These are phyloP conservation scores for Luffia ferchaultella DNA, from an alignment of 2,888 invertebrate species.

Conservation along the genomic window DNA sequence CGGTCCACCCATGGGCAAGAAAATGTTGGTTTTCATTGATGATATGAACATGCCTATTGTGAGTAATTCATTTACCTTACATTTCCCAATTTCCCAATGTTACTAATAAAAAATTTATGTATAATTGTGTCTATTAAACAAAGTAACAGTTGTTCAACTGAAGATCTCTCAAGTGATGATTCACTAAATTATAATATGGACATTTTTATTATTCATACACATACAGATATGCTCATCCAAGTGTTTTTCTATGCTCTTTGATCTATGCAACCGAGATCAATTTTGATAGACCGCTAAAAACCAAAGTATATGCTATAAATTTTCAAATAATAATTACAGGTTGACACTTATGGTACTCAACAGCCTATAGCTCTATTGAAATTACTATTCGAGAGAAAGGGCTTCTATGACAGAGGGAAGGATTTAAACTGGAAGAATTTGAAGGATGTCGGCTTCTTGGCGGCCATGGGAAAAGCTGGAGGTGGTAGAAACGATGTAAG, in stretches of 20 bases:
- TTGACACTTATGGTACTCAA: conserved; percentile 89
- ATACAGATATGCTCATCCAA: no score
- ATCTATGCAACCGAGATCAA: no score
- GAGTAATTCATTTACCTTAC: conserved; percentile 16
- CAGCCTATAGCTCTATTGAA: conserved; percentile 94
- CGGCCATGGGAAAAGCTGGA: conserved; percentile 88
- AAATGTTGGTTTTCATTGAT: conserved; percentile 89
- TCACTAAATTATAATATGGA: no score
- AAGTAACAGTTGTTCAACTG: no score
- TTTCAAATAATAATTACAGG: conserved; percentile 30
- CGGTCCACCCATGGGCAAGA: conserved; percentile 90
- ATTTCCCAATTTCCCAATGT: no score
- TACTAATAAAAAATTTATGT: no score
- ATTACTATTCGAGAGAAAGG: conserved; percentile 86
- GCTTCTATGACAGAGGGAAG: conserved; percentile 89
- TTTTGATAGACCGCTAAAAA: no score
- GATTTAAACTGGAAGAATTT: conserved; percentile 90
- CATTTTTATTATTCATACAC: no score
- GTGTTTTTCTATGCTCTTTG: no score
- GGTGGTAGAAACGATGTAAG: conserved; percentile 84
- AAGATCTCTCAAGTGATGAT: no score
- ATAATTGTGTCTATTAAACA: no score
- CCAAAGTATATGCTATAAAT: no score
- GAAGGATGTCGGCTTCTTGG: conserved; percentile 82
- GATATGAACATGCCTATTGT: conserved; percentile 92